Percentiles rank a stretch among this genome's conserved stretches.
These are phyloP conservation scores for Macrosiphum euphorbiae DNA, from an alignment of 2,888 invertebrate species.

Conservation along the genomic window DNA sequence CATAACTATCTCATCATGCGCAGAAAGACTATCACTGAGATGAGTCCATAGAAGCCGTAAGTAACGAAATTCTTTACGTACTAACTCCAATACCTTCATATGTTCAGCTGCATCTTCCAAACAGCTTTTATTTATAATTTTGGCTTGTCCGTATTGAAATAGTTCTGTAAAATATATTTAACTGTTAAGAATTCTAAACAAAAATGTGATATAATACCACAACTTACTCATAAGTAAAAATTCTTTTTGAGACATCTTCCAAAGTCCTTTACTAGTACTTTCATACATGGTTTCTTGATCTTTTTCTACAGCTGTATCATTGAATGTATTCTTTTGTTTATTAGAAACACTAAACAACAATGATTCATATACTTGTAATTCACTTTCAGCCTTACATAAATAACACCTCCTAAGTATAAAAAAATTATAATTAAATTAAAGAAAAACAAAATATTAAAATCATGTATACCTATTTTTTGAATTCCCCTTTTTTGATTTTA, in stretches of 20 bases:
- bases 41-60: slow-evolving; percentile 70
- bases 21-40: slow-evolving; percentile 71
- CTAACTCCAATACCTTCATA: slow-evolving; percentile 74
- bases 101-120: slow-evolving; percentile 73
- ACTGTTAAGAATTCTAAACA: neutral
- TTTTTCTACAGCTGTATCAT: slow-evolving; percentile 23
- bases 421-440: slow-evolving; percentile 17
- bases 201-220: neutral
- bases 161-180: slow-evolving; percentile 44
- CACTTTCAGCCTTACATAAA: slow-evolving; percentile 72
- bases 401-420: slow-evolving; percentile 69
- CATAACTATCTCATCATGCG: slow-evolving; percentile 81
- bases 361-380: slow-evolving; percentile 73
- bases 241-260: slow-evolving; percentile 65
- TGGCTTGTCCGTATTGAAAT: slow-evolving; percentile 53
- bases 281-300: slow-evolving; percentile 51
- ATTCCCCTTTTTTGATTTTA: slow-evolving; percentile 67
- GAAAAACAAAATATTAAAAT: neutral
- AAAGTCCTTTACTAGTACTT: slow-evolving; percentile 56
- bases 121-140: slow-evolving; percentile 55
- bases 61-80: slow-evolving; percentile 78
- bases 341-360: slow-evolving; percentile 74
- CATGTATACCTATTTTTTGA: slow-evolving; percentile 67
- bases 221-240: slow-evolving; percentile 62
- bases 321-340: slow-evolving; percentile 70